Conservation (phyloP, 1,140 invertebrate genomes). For the Drosophila sproati region DNA sequence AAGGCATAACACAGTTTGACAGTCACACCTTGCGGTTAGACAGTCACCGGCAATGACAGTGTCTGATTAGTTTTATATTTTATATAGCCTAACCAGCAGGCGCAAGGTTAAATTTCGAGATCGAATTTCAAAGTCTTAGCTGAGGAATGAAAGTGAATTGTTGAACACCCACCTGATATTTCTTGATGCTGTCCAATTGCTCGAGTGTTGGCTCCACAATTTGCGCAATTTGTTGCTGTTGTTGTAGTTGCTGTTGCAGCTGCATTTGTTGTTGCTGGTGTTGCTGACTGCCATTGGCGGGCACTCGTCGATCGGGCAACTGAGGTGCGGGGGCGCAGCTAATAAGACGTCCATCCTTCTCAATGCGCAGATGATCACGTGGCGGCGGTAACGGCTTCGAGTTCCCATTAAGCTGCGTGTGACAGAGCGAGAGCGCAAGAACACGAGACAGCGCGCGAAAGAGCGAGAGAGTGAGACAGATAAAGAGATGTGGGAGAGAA, state of each 20-base stretch:
- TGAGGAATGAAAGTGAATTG: background rate
- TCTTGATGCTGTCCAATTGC: conserved; percentile 94
- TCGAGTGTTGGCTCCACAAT: conserved; percentile 90
- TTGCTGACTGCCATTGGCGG: conserved; percentile 63
- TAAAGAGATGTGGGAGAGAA: background rate
- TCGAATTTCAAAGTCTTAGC: no score
- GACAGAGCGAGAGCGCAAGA: background rate
- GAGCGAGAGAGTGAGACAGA: background rate
- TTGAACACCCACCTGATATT: conserved; percentile 91
- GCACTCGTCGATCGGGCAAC: conserved; percentile 87
- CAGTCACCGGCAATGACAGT: background rate
- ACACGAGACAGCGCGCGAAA: background rate
- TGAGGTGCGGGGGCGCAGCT: conserved; percentile 89
- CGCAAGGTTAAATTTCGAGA: background rate
- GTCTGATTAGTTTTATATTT: background rate
- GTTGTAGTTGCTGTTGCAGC: conserved; percentile 63
- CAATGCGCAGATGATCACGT: conserved; percentile 88
- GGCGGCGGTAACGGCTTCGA: conserved; percentile 90
- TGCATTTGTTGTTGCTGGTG: conserved; percentile 52
- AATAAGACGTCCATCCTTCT: conserved; percentile 87
- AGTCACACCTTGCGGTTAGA: conserved; percentile 6
- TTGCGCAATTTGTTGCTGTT: conserved; percentile 84
- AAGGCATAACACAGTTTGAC: background rate
- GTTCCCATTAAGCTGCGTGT: conserved; percentile 79
- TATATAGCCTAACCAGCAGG: conserved; percentile 47